phyloP scores from a whole-genome alignment of 2,113 vertebrate genomes.

The Monopterus albus region DNA sequence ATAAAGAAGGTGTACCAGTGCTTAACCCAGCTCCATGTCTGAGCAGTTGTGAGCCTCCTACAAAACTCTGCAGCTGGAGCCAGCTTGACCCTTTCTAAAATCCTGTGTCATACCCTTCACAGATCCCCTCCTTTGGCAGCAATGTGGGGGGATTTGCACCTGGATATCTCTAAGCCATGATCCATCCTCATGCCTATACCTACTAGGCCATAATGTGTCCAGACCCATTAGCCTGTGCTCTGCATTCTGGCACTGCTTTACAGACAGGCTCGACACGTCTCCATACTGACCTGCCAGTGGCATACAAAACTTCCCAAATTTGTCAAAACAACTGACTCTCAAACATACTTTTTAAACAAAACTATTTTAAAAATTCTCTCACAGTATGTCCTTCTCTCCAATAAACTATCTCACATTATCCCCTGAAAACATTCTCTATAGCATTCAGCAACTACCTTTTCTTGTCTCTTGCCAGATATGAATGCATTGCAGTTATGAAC shows the following conservation, averaged over 20 bases:
- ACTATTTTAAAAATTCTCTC: not conserved
- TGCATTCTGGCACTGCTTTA: slow-evolving; percentile 19
- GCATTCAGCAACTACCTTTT: not conserved
- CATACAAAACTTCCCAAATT: not conserved
- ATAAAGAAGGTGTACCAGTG: not conserved
- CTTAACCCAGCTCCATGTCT: not conserved
- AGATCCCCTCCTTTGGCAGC: slow-evolving; percentile 11
- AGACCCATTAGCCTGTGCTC: slow-evolving; percentile 17
- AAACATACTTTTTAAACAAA: not conserved
- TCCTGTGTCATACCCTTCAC: slow-evolving; percentile 6
- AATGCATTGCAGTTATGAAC: not conserved
- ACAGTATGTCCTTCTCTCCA: not conserved
- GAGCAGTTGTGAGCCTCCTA: too few relatives aligned
- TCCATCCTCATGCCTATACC: slow-evolving; percentile 17
- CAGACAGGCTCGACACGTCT: slow-evolving; percentile 13
- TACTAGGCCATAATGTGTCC: slow-evolving; percentile 3
- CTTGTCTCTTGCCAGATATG: not conserved
- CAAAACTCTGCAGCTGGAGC: not conserved
- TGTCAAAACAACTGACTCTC: slow-evolving; percentile 2
- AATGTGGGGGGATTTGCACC: slow-evolving; percentile 4
- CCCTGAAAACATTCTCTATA: not conserved
- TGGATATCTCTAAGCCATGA: slow-evolving; percentile 21
- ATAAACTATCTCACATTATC: not conserved
- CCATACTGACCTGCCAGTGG: not conserved
- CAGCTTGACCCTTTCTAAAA: slow-evolving; percentile 4